Evolutionary conservation across 2,888 invertebrate genomes (phyloP).

Genomic region (Germaria angustata): DNA sequence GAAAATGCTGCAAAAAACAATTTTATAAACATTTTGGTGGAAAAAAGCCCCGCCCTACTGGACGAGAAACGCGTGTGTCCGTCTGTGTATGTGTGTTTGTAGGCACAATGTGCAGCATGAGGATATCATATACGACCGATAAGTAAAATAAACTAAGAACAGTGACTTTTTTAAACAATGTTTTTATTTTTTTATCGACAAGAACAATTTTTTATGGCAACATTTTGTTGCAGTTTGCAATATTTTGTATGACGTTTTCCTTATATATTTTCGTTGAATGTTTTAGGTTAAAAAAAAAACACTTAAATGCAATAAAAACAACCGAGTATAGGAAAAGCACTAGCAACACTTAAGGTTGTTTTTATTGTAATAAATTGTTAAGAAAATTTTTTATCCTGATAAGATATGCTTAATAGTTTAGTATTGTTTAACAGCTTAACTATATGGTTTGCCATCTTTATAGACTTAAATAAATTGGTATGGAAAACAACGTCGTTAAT

Average conservation of each 20-base stretch:
- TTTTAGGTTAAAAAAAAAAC: neutral
- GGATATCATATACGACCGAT: neutral
- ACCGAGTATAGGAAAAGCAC: neutral
- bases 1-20: slow-evolving; percentile 21
- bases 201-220: slow-evolving; percentile 23
- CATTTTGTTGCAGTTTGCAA: slow-evolving; percentile 29
- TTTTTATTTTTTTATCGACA: slow-evolving; percentile 57
- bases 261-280: neutral
- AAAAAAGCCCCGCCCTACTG: slow-evolving; percentile 63
- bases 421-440: no score
- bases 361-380: neutral
- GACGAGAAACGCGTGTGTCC: slow-evolving; percentile 15
- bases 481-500: no score
- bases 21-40: slow-evolving; percentile 38
- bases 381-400: neutral
- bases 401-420: no score
- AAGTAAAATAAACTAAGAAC: neutral
- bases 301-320: neutral
- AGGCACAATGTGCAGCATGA: neutral
- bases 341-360: neutral
- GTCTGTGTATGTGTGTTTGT: neutral
- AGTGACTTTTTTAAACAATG: slow-evolving; percentile 43
- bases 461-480: no score
- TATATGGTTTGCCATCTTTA: no score
- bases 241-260: slow-evolving; percentile 20